phyloP scores from a whole-genome alignment of 2,888 invertebrate genomes.

The Cheilosia pagana region DNA sequence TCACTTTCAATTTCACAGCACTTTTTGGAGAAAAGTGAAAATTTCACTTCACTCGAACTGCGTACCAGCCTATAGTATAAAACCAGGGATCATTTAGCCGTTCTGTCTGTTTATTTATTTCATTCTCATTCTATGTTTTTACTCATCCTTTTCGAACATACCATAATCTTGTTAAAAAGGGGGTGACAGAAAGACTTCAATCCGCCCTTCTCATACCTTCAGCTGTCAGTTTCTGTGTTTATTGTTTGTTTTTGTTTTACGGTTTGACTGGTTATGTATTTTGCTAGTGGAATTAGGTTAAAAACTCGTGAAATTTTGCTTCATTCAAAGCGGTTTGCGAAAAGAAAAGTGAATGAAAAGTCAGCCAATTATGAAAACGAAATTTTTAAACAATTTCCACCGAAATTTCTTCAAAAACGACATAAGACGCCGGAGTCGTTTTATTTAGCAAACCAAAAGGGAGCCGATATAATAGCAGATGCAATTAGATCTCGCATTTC shows the following conservation, averaged over 20 bases:
- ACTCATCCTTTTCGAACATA: too few species aligned
- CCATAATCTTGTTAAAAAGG: too few species aligned
- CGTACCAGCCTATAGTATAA: too few species aligned
- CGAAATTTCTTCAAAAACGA: conserved; percentile 80
- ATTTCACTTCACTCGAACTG: too few species aligned
- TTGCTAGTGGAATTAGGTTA: not conserved
- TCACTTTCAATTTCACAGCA: too few species aligned
- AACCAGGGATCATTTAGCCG: too few species aligned
- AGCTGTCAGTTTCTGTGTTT: too few species aligned
- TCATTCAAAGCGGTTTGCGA: conserved; percentile 24
- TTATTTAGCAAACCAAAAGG: conserved; percentile 79
- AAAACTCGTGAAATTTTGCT: conserved; percentile 2
- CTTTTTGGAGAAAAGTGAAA: too few species aligned
- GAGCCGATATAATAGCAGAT: conserved; percentile 78
- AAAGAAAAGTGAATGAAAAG: conserved; percentile 5
- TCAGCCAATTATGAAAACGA: conserved; percentile 11
- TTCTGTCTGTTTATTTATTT: too few species aligned
- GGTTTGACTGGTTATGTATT: not conserved
- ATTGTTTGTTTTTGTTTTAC: not conserved
- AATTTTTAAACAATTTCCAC: conserved; percentile 77
- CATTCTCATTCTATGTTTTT: too few species aligned
- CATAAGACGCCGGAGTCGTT: conserved; percentile 78
- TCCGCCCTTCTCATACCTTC: too few species aligned
- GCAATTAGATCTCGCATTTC: conserved; percentile 78
- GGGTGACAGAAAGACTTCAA: too few species aligned